A percentile compares a stretch with the other conserved stretches of the same genome.
phyloP scores from a whole-genome alignment of 1,140 invertebrate species.

The Episyrphus balteatus region DNA sequence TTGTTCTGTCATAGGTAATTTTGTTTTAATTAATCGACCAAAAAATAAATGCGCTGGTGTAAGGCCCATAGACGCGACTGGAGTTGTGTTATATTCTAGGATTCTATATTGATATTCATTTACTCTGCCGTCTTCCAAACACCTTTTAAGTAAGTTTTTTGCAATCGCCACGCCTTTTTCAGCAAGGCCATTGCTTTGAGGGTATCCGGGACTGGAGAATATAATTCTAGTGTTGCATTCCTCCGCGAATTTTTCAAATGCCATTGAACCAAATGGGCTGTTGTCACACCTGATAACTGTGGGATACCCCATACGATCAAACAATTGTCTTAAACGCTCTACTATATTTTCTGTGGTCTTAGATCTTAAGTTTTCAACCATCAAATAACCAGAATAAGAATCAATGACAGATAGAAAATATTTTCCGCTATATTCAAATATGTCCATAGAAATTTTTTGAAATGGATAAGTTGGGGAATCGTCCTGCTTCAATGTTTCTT shows the following conservation, averaged over 20 bases:
- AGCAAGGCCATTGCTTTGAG: no score
- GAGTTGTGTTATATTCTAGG: conserved; percentile 4
- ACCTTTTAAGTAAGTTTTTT: conserved; percentile 4
- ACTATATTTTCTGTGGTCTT: neutral
- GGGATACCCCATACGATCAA: conserved; percentile 1
- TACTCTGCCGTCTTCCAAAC: neutral
- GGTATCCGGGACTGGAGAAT: neutral
- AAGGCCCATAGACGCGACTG: neutral
- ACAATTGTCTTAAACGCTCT: neutral
- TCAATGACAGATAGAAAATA: no score
- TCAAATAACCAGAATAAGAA: neutral
- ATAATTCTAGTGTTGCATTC: no score
- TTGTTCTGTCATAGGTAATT: neutral
- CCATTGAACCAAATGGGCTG: neutral
- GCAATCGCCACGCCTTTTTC: conserved; percentile 3
- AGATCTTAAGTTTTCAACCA: neutral
- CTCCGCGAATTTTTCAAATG: neutral
- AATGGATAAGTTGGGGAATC: conserved; percentile 3
- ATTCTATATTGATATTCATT: neutral
- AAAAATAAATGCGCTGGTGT: conserved; percentile 1
- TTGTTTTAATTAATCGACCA: neutral
- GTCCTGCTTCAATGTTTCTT: conserved; percentile 5
- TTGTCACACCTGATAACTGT: conserved; percentile 2
- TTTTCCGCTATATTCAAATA: conserved; percentile 2
- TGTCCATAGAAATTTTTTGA: conserved; percentile 1